Evolutionary conservation across 2,888 invertebrate genomes (phyloP).

Genomic region (Euplexia lucipara): DNA sequence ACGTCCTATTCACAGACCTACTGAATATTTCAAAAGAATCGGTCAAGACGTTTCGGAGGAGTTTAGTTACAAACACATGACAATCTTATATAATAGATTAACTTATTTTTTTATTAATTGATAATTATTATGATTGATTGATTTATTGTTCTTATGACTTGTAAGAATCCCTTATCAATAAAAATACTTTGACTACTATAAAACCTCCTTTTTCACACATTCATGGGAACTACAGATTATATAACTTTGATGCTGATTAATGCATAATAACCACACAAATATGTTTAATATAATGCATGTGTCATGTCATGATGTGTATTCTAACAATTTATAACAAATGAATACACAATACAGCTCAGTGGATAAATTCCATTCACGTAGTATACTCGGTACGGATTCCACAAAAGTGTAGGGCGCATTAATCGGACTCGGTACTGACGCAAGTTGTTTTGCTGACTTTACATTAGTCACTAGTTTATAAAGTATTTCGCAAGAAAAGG

Average conservation of each 20-base stretch:
- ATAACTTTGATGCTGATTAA: background rate
- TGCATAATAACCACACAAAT: conserved; percentile 5
- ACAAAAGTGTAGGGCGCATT: conserved; percentile 53
- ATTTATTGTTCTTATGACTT: no score
- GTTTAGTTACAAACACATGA: no score
- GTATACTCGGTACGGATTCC: conserved; percentile 39
- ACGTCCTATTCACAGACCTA: no score
- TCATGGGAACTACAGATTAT: background rate
- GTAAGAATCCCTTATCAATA: no score
- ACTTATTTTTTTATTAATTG: no score
- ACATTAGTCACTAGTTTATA: conserved; percentile 81
- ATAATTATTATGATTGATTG: no score
- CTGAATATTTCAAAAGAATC: no score
- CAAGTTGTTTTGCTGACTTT: conserved; percentile 85
- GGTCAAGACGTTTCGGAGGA: no score
- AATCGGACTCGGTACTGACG: conserved; percentile 72
- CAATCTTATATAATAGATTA: no score
- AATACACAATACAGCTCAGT: conserved; percentile 9
- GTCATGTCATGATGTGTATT: conserved; percentile 30
- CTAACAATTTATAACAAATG: conserved; percentile 25
- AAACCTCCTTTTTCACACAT: background rate
- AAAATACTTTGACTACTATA: background rate
- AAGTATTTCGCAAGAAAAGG: conserved; percentile 84
- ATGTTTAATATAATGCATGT: conserved; percentile 11
- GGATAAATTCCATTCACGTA: conserved; percentile 44